Conservation (phyloP, 2,113 vertebrate genomes). For the Syrrhaptes paradoxus region DNA sequence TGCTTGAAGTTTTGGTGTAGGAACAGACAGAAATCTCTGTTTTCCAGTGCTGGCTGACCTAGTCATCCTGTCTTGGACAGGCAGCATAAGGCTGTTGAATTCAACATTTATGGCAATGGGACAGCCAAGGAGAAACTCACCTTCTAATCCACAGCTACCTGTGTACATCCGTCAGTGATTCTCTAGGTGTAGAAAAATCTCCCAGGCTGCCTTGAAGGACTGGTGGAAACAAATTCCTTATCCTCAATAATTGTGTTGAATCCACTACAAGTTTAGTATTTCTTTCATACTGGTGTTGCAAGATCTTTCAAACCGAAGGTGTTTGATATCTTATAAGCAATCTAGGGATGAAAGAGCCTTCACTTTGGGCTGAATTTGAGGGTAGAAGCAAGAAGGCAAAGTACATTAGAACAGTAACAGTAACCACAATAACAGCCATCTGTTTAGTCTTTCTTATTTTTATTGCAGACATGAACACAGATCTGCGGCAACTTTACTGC, state of each 20-base stretch:
- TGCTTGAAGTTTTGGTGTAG: neutral
- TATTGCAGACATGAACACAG: neutral
- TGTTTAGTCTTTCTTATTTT: neutral
- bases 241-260: neutral
- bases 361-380: neutral
- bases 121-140: neutral
- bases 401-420: neutral
- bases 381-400: neutral
- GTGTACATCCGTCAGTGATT: neutral
- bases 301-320: neutral
- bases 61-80: slow-evolving; percentile 10
- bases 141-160: neutral
- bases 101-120: neutral
- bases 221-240: neutral
- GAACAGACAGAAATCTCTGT: neutral
- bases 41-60: neutral
- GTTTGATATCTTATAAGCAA: neutral
- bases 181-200: neutral
- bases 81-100: neutral
- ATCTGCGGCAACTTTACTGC: neutral
- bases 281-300: neutral
- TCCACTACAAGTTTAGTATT: neutral
- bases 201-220: neutral
- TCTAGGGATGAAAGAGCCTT: neutral
- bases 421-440: neutral